Percentiles rank a stretch among this genome's conserved stretches.
Evolutionary conservation across 1,140 invertebrate species (phyloP).

Genomic region (honey bee (Apis mellifera)): DNA sequence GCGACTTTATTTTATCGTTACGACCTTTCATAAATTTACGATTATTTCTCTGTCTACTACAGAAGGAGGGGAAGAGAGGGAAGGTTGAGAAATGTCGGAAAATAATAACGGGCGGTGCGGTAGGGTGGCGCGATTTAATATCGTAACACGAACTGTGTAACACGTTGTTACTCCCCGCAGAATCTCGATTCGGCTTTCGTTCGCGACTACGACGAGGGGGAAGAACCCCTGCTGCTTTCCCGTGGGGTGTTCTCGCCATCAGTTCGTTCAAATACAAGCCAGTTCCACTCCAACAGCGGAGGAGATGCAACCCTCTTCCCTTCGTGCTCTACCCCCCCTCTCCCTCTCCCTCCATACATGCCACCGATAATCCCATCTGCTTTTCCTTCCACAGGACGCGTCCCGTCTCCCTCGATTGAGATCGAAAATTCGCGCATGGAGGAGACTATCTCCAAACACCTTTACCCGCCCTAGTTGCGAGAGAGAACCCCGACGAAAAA

Average conservation of each 20-base stretch:
- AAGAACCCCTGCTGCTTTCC: slow-evolving; percentile 28
- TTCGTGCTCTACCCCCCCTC: not conserved
- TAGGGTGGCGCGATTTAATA: slow-evolving; percentile 66
- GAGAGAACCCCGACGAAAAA: slow-evolving; percentile 60
- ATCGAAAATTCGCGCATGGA: too few relatives aligned
- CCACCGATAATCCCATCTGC: not conserved
- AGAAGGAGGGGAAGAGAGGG: not conserved
- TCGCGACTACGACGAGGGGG: not conserved
- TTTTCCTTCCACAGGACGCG: not conserved
- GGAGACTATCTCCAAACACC: too few relatives aligned
- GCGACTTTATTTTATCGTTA: too few relatives aligned
- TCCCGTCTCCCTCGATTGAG: too few relatives aligned
- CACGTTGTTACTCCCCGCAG: slow-evolving; percentile 66
- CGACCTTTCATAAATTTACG: too few relatives aligned
- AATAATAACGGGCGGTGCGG: too few relatives aligned
- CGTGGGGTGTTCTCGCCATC: not conserved
- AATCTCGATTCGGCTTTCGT: slow-evolving; percentile 53
- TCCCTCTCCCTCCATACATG: not conserved
- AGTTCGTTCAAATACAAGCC: slow-evolving; percentile 25
- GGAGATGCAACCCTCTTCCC: not conserved
- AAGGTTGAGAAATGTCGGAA: not conserved
- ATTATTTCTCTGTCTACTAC: too few relatives aligned
- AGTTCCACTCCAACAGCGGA: not conserved
- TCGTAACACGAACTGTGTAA: slow-evolving; percentile 68
- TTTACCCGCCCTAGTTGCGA: not conserved